Conservation (phyloP, 2,888 invertebrate species). For the Lissocephala sabroskyi region DNA sequence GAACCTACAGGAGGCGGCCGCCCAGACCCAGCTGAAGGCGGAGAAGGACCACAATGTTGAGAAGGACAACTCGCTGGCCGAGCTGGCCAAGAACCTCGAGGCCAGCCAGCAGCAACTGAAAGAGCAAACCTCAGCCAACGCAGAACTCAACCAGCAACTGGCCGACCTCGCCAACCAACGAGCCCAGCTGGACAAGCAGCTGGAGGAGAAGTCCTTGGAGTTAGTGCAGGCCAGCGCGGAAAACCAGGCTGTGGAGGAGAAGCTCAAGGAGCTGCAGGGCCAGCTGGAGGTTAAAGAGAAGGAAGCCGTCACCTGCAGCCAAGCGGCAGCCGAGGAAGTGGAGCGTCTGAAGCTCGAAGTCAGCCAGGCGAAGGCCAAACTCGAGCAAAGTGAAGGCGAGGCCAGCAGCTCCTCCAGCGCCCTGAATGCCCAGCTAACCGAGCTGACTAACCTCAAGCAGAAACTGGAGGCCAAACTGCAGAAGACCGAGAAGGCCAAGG, state of each 20-base stretch:
- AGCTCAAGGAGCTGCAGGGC: slow-evolving; percentile 6
- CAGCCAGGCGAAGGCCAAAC: slow-evolving; percentile 12
- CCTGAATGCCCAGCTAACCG: background rate
- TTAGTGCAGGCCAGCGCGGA: slow-evolving; percentile 15
- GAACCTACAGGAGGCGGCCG: background rate
- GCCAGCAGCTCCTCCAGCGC: background rate
- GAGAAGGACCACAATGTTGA: slow-evolving; percentile 16
- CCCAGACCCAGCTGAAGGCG: slow-evolving; percentile 13
- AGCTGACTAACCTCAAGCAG: slow-evolving; percentile 16
- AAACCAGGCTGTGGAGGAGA: slow-evolving; percentile 10
- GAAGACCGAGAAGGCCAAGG: background rate
- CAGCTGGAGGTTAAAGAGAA: slow-evolving; percentile 36
- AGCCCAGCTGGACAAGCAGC: slow-evolving; percentile 9
- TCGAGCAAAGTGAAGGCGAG: slow-evolving; percentile 12
- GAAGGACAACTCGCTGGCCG: slow-evolving; percentile 10
- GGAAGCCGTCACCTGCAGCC: slow-evolving; percentile 20
- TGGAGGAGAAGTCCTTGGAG: slow-evolving; percentile 20
- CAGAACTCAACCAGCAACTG: background rate
- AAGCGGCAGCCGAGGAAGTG: slow-evolving; percentile 26
- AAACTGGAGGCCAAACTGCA: background rate
- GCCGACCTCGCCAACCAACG: slow-evolving; percentile 6
- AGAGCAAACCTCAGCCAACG: slow-evolving; percentile 9
- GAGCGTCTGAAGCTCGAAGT: slow-evolving; percentile 28
- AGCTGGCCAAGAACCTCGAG: slow-evolving; percentile 74
- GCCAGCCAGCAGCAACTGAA: slow-evolving; percentile 35